phyloP scores from a whole-genome alignment of 2,888 invertebrate genomes.

The Melanotus villosus region DNA sequence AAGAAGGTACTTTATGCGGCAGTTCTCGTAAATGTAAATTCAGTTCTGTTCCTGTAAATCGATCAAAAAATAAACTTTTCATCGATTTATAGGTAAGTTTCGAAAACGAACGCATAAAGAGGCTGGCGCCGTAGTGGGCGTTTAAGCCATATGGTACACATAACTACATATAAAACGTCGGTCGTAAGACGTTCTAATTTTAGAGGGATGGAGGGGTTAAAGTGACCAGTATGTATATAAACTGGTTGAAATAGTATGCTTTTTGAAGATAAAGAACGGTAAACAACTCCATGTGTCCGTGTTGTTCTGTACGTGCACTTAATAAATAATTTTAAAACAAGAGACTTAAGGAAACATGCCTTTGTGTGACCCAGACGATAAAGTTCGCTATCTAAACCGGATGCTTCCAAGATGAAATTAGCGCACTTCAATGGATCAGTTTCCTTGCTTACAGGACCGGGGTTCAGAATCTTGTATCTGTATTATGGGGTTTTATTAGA shows the following conservation, averaged over 20 bases:
- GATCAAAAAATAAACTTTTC: background rate
- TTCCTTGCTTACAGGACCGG: constrained; percentile 85
- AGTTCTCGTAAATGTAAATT: background rate
- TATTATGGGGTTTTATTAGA: constrained; percentile 59
- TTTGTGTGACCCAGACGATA: constrained; percentile 99
- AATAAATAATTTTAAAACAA: background rate
- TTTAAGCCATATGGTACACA: constrained; percentile 19
- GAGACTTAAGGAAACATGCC: constrained; percentile 79
- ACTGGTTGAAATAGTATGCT: constrained; percentile 7
- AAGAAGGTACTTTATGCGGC: constrained; percentile 9
- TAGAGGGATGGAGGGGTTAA: constrained; percentile 1
- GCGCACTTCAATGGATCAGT: constrained; percentile 88
- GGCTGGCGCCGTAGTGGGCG: constrained; percentile 31
- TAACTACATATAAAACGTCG: background rate
- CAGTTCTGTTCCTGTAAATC: background rate
- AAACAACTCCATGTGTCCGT: background rate
- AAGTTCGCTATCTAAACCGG: constrained; percentile 90
- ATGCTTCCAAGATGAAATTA: constrained; percentile 84
- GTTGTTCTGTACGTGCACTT: constrained; percentile 4
- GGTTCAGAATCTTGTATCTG: constrained; percentile 99
- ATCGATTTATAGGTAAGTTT: no score
- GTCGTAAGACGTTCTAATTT: constrained; percentile 13
- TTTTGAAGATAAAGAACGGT: no score
- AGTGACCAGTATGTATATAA: constrained; percentile 18
- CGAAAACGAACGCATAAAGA: constrained; percentile 14